Evolutionary conservation across 2,113 vertebrate species (phyloP).

Genomic region (Xenopus laevis): DNA sequence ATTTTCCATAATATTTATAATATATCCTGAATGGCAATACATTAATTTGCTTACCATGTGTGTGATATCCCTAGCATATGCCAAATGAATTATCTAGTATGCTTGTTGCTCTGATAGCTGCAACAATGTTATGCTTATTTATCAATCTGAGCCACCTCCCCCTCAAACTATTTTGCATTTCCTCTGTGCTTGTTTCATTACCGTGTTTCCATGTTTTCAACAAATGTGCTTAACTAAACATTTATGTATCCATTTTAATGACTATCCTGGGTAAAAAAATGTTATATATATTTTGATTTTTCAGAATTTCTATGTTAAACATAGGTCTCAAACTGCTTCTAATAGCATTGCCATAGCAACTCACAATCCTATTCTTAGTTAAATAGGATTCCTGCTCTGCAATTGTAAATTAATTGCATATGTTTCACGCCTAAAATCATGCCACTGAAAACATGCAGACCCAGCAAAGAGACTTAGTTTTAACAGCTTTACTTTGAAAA

Average conservation of each 20-base stretch:
- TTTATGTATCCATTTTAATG: not conserved
- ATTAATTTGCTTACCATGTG: too few species aligned
- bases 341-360: conserved; percentile 20
- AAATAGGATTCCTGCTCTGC: not conserved
- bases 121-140: too few species aligned
- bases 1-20: too few species aligned
- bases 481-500: not conserved
- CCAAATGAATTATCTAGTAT: too few species aligned
- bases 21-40: too few species aligned
- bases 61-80: too few species aligned
- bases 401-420: not conserved
- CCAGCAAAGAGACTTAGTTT: not conserved
- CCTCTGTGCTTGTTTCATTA: not conserved
- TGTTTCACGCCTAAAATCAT: not conserved
- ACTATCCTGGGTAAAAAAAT: not conserved
- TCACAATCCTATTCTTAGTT: not conserved
- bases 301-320: conserved; percentile 1
- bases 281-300: not conserved
- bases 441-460: not conserved
- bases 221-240: not conserved
- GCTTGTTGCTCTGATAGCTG: too few species aligned
- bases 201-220: not conserved
- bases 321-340: not conserved
- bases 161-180: not conserved
- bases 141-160: too few species aligned